phyloP scores from a whole-genome alignment of 2,797 vertebrate species.

The Anguilla marmorata region DNA sequence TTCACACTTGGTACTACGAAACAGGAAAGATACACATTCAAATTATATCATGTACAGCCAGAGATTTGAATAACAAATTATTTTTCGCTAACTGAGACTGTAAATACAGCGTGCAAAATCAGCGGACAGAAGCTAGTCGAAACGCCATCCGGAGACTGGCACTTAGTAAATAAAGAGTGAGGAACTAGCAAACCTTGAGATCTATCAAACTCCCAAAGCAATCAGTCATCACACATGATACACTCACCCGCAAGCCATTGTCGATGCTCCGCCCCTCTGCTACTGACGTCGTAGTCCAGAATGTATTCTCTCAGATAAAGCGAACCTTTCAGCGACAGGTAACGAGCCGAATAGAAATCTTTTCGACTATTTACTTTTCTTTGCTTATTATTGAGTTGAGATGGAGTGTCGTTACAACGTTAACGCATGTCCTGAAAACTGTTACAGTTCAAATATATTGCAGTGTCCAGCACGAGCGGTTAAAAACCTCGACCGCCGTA shows the following conservation, averaged over 20 bases:
- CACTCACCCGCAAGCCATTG: conserved; percentile 20
- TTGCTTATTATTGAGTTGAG: background rate
- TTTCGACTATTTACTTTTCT: background rate
- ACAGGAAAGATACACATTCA: conserved; percentile 19
- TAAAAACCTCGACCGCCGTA: conserved; percentile 2
- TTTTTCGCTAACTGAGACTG: conserved; percentile 8
- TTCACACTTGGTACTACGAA: background rate
- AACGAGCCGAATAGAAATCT: background rate
- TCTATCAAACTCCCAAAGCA: background rate
- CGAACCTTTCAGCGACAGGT: background rate
- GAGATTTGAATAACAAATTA: conserved; percentile 55
- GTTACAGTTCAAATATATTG: background rate
- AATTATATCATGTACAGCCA: background rate
- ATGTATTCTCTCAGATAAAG: background rate
- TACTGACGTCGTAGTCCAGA: background rate
- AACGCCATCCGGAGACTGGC: background rate
- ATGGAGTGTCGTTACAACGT: background rate
- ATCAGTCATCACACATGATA: background rate
- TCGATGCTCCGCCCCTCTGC: background rate
- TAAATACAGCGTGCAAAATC: background rate
- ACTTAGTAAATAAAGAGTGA: background rate
- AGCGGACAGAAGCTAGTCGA: background rate
- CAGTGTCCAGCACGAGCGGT: background rate
- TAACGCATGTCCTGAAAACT: background rate
- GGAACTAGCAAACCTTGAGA: background rate